These are phyloP conservation scores for Bombus soroeensis DNA, from an alignment of 1,140 invertebrate genomes.

Conservation along the genomic window DNA sequence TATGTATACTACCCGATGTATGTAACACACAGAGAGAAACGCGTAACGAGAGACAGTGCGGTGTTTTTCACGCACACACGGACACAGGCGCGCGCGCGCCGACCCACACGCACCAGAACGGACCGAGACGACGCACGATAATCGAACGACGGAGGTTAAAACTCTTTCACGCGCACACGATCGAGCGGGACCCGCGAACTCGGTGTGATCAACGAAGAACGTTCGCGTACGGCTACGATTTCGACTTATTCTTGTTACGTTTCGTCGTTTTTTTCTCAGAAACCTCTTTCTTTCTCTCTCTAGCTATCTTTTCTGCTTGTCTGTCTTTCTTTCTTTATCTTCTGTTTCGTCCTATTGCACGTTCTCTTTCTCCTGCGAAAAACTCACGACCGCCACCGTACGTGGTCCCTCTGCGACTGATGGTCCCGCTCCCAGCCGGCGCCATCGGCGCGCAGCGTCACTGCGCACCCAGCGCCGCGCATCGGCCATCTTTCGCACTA, in stretches of 20 bases:
- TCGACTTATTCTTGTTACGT: neutral
- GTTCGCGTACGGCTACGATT: slow-evolving; percentile 3
- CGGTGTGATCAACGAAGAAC: slow-evolving; percentile 16
- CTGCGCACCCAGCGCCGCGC: slow-evolving; percentile 50
- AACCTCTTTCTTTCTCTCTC: neutral
- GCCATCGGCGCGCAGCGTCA: slow-evolving; percentile 70
- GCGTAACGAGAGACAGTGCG: slow-evolving; percentile 20
- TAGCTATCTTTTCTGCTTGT: neutral
- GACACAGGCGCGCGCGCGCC: slow-evolving; percentile 43
- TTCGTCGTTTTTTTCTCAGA: slow-evolving; percentile 16
- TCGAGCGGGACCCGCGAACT: slow-evolving; percentile 39
- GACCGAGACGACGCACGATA: slow-evolving; percentile 53
- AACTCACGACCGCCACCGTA: slow-evolving; percentile 67
- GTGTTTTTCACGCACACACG: slow-evolving; percentile 48
- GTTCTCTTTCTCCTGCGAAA: slow-evolving; percentile 22
- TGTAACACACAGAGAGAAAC: slow-evolving; percentile 23
- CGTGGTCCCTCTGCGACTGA: slow-evolving; percentile 78
- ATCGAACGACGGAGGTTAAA: slow-evolving; percentile 46
- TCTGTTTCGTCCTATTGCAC: slow-evolving; percentile 20
- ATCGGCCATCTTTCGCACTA: slow-evolving; percentile 42
- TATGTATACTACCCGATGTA: neutral
- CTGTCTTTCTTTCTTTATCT: slow-evolving; percentile 16
- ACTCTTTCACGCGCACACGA: slow-evolving; percentile 42
- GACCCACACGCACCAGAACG: slow-evolving; percentile 49
- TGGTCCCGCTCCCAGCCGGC: slow-evolving; percentile 65